phyloP scores from a whole-genome alignment of 2,113 vertebrate genomes.

The Crotalus tigris region DNA sequence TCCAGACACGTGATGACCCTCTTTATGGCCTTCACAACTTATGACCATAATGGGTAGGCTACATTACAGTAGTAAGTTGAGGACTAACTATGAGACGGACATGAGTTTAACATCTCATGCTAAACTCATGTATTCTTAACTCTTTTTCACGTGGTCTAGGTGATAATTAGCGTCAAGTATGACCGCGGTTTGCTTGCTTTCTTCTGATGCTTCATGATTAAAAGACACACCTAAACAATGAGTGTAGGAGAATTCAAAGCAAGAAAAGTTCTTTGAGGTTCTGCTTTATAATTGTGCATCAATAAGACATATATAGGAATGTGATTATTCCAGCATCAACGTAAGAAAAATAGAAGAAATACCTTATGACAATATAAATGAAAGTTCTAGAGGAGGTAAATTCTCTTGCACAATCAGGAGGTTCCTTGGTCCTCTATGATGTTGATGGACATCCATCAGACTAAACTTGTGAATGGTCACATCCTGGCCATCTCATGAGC shows the following conservation, averaged over 20 bases:
- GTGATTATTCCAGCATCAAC: not conserved
- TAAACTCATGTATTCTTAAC: not conserved
- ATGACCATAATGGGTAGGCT: too few species aligned
- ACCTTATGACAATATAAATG: not conserved
- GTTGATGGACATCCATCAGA: too few species aligned
- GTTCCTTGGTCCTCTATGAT: too few species aligned
- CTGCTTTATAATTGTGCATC: slow-evolving; percentile 1
- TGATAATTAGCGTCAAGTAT: not conserved
- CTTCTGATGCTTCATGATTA: not conserved
- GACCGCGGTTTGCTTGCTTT: not conserved
- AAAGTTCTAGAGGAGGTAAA: too few species aligned
- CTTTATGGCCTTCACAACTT: too few species aligned
- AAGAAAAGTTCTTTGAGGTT: not conserved
- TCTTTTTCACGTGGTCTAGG: not conserved
- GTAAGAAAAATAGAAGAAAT: not conserved
- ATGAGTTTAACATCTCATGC: not conserved
- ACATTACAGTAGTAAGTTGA: too few species aligned
- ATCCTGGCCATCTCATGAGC: too few species aligned
- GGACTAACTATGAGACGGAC: too few species aligned
- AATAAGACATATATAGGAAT: not conserved
- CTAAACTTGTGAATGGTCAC: too few species aligned
- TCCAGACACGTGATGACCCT: too few species aligned
- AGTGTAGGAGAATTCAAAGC: not conserved
- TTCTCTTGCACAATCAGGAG: too few species aligned
- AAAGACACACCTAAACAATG: not conserved